These are phyloP conservation scores for Channa argus DNA, from an alignment of 2,113 vertebrate genomes.

Conservation along the genomic window DNA sequence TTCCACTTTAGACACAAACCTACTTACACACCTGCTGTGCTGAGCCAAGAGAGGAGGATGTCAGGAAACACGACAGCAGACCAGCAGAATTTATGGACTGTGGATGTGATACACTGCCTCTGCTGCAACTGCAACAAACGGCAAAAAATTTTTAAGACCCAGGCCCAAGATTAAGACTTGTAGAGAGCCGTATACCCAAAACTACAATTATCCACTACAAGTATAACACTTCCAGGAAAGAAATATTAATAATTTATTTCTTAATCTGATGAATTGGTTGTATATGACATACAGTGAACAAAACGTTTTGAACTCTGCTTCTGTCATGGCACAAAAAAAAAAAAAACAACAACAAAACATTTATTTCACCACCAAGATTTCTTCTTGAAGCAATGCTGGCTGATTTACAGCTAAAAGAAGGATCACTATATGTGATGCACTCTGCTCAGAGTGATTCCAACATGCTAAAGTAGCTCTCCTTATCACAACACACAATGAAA, in stretches of 20 bases:
- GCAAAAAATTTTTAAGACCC: constrained; percentile 49
- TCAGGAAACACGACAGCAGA: constrained; percentile 45
- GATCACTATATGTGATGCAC: no score
- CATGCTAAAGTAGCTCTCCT: no score
- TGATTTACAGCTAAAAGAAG: background rate
- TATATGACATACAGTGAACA: background rate
- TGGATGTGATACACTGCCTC: constrained; percentile 57
- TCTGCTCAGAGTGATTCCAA: no score
- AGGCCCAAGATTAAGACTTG: constrained; percentile 50
- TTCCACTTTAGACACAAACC: constrained; percentile 3
- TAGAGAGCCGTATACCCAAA: constrained; percentile 24
- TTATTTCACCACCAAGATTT: background rate
- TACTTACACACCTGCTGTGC: background rate
- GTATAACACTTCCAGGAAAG: background rate
- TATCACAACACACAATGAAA: no score
- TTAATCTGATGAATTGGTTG: background rate
- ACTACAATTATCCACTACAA: background rate
- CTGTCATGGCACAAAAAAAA: background rate
- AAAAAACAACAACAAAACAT: background rate
- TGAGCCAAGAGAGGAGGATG: constrained; percentile 11
- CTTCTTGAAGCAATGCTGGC: no score
- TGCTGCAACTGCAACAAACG: constrained; percentile 46
- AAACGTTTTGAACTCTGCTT: background rate
- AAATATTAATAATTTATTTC: background rate
- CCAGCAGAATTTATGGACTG: constrained; percentile 43